Percentiles rank a stretch among this genome's conserved stretches.
These are phyloP conservation scores for Recurvirostra avosetta DNA, from an alignment of 2,113 vertebrate species.

Conservation along the genomic window DNA sequence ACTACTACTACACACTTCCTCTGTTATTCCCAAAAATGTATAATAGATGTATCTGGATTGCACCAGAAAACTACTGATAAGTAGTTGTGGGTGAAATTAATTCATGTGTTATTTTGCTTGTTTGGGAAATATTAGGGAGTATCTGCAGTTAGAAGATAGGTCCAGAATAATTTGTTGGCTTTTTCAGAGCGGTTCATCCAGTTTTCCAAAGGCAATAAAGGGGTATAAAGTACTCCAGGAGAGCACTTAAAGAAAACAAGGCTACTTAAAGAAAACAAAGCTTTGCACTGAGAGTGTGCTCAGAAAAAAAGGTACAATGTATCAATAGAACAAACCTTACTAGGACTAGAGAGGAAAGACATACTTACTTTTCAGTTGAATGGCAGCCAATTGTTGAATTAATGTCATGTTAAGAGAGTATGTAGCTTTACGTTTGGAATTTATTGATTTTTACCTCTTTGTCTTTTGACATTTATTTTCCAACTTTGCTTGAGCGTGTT, in stretches of 20 bases:
- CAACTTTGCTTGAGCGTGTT: neutral
- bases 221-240: neutral
- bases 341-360: neutral
- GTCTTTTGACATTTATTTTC: neutral
- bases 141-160: neutral
- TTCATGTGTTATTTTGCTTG: neutral
- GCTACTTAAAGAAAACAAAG: neutral
- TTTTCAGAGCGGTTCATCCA: neutral
- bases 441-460: constrained; percentile 21
- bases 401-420: neutral
- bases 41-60: neutral
- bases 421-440: neutral
- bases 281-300: neutral
- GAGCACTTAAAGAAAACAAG: neutral
- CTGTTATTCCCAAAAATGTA: neutral
- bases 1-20: neutral
- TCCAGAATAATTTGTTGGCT: neutral
- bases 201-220: neutral
- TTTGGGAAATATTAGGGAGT: neutral
- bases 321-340: neutral
- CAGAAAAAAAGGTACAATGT: neutral
- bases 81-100: neutral
- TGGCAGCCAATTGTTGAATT: constrained; percentile 4
- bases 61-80: neutral
- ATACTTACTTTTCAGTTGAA: neutral